phyloP scores from a whole-genome alignment of 2,113 vertebrate species.

The Indicator indicator region DNA sequence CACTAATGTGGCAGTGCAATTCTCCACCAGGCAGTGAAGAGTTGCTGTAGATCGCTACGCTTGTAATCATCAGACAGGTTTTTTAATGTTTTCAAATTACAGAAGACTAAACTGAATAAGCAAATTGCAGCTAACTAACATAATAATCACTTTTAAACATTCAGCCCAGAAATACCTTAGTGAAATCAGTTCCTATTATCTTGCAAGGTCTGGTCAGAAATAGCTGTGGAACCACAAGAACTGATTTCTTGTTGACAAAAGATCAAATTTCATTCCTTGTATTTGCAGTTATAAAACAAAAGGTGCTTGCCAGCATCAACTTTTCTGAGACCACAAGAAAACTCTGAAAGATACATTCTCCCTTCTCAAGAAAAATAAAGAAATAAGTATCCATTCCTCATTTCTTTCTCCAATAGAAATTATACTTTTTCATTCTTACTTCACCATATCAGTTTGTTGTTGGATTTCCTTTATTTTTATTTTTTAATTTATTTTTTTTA shows the following conservation, averaged over 20 bases:
- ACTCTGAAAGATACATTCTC: not conserved
- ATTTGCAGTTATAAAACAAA: not conserved
- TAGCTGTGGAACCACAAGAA: not conserved
- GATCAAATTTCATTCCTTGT: constrained; percentile 14
- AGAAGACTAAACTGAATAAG: not conserved
- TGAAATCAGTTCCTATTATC: not conserved
- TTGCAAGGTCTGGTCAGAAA: not conserved
- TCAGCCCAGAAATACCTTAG: not conserved
- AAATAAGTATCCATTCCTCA: not conserved
- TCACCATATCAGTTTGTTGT: not conserved
- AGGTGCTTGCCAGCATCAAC: not conserved
- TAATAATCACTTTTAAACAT: not conserved
- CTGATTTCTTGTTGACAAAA: not conserved
- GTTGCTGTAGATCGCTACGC: not conserved
- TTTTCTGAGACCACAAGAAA: constrained; percentile 3
- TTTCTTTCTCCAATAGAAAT: not conserved
- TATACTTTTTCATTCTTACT: not conserved
- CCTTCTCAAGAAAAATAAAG: not conserved
- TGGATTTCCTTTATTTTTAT: not conserved
- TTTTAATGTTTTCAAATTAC: not conserved
- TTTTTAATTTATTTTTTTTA: not conserved
- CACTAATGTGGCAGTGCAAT: not conserved
- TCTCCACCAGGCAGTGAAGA: not conserved
- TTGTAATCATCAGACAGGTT: not conserved
- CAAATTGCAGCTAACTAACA: not conserved